Evolutionary conservation across 1,140 invertebrate species (phyloP), one percentile per base, ranked within the genome.

Genomic region (Hylyphantes graminicola): DNA sequence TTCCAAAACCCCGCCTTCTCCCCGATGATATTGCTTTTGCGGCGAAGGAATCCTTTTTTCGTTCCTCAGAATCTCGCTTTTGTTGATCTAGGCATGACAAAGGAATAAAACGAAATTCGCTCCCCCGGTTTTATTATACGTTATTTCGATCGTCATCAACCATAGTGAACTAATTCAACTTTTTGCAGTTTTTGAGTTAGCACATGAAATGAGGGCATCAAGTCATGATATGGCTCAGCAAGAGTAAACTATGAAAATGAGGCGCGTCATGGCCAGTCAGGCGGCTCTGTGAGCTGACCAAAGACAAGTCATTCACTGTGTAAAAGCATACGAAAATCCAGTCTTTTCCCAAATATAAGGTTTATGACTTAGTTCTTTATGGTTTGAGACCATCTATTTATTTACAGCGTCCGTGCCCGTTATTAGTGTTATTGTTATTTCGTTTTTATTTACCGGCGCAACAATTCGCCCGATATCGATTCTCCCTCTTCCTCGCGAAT

Each of bases 11-110:
- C 50, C 61, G 13, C 55, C 15, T 57, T 67, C 5, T 50, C 64
- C 55, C 19, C 55, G 70, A 50, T 83, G 80, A 83, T 83, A 83
- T 83, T 83, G 80, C 80, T 83, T 83, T 83, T 83, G 80, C 72
- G 80, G 80, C 72, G 65, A 81, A 81, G 72, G 67, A 67, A 72
- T 73, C 73, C 73, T 73, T 19, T n/a, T n/a, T 50, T n/a, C 51
- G 53, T 59, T 61, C n/a, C n/a, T n/a, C n/a, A n/a, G n/a, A n/a
- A n/a, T n/a, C 75, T 83, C 80, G 50, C 80, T 83, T 83, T 83
- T 83, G 80, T 83, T 83, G 72, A 74, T 17, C 76, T 50, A 8
- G 59, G 35, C 61, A 63, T 65, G 61, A 83, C 80, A 83, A 83
- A 83, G 75, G 21, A 57, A 50, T 50, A 10, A 50, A 57, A 35